These are phyloP conservation scores for Iselma pallidipennis DNA, from an alignment of 2,888 invertebrate species.

Conservation along the genomic window DNA sequence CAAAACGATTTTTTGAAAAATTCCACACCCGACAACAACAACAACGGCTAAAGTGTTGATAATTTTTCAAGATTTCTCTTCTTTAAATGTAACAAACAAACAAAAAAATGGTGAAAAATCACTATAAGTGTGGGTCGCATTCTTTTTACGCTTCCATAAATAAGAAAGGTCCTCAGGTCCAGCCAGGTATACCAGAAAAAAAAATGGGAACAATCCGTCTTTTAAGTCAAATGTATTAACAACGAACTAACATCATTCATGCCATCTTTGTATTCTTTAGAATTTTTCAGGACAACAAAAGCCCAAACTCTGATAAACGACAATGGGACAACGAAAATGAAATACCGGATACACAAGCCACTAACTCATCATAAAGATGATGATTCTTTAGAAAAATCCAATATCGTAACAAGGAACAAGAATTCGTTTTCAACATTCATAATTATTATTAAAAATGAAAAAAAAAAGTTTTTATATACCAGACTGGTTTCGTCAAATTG, in stretches of 20 bases:
- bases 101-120: not conserved
- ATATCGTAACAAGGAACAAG: not conserved
- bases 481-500: constrained; percentile 4
- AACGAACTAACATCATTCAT: not conserved
- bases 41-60: not conserved
- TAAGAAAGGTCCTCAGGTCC: not conserved
- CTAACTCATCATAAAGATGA: constrained; percentile 5
- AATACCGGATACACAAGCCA: constrained; percentile 20
- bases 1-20: not conserved
- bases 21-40: not conserved
- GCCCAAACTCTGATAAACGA: not conserved
- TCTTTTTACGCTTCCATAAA: constrained; percentile 16
- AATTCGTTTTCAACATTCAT: not conserved
- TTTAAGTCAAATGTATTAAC: not conserved
- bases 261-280: not conserved
- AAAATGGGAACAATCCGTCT: not conserved
- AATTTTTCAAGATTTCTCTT: not conserved
- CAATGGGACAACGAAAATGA: constrained; percentile 2
- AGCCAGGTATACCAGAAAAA: not conserved
- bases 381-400: not conserved
- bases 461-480: no score
- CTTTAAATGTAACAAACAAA: not conserved
- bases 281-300: not conserved
- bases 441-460: not conserved
- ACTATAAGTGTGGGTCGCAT: constrained; percentile 13